Evolutionary conservation across 1,140 invertebrate species (phyloP).

Genomic region (Drosophila triauraria): DNA sequence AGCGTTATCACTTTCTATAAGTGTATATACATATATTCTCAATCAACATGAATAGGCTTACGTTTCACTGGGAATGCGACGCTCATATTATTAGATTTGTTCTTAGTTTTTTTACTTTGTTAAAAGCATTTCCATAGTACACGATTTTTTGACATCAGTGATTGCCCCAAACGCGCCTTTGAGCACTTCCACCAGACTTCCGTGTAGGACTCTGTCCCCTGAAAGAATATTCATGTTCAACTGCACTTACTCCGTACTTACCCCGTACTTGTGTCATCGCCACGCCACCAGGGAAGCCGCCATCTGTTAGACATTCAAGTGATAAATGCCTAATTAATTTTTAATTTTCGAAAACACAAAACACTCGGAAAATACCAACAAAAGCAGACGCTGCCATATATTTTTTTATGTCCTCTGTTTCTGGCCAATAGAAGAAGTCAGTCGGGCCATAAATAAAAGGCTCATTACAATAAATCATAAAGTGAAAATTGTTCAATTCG

Average conservation of each 20-base stretch:
- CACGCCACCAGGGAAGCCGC: constrained; percentile 5
- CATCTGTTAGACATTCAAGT: constrained; percentile 81
- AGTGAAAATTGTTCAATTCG: constrained; percentile 78
- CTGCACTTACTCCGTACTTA: constrained; percentile 21
- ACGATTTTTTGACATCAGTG: neutral
- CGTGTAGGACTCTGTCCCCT: constrained; percentile 8
- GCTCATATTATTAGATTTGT: neutral
- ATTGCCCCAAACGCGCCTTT: neutral
- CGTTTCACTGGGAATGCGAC: neutral
- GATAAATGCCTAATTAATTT: constrained; percentile 84
- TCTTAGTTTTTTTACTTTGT: neutral
- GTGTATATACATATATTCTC: neutral
- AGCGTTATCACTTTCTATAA: neutral
- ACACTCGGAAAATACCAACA: constrained; percentile 30
- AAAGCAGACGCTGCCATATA: constrained; percentile 29
- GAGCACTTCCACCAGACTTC: constrained; percentile 1
- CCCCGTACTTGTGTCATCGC: constrained; percentile 14
- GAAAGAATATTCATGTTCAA: constrained; percentile 36
- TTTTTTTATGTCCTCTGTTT: constrained; percentile 24
- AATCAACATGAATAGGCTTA: neutral
- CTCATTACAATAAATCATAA: constrained; percentile 83
- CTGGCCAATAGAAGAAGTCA: constrained; percentile 49
- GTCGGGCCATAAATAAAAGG: constrained; percentile 73
- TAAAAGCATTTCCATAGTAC: neutral
- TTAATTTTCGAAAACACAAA: constrained; percentile 77